Evolutionary conservation across 2,113 vertebrate species (phyloP), one percentile per base, ranked within the genome.

Genomic region (Scatophagus argus): DNA sequence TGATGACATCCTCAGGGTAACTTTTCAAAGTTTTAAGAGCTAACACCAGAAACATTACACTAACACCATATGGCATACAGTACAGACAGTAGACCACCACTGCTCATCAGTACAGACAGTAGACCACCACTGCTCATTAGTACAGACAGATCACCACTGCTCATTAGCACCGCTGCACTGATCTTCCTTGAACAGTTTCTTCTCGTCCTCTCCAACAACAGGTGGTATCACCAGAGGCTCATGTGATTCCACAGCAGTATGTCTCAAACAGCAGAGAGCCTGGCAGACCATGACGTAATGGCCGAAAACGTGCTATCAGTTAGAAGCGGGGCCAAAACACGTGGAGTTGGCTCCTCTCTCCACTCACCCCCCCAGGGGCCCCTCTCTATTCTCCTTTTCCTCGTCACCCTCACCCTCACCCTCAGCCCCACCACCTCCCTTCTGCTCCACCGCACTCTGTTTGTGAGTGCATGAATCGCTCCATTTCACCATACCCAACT

Each of bases 381-480:
- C 77, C 85, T 77, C 43, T 71, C 85, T 79, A 81, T 89, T 87
- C 82, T 82, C 71, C 77, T 84, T 64, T 80, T 80, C 69, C 75
- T 62, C 62, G 5, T 79, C 68, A 74, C 75, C 54, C 84, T 76
- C 68, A 66, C 87, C 23, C 67, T 54, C 74, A 49, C 54, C 55
- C 65, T 25, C 59, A 59, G 46, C 77, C 76, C 83, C 58, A 78
- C 82, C 69, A 64, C 87, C 77, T 77, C 90, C 83, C 79, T 90
- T 85, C 87, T 92, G 89, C 89, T 92, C 87, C 88, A 92, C 5
- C 55, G 88, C 87, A 92, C 81, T 79, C 83, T 91, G 89, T 92
- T 89, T 88, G 83, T 88, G 88, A 84, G 86, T 77, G 90, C 88
- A 88, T 91, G 88, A 91, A 89, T 88, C 51, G 86, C 86, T 91